These are phyloP conservation scores for Zosterops japonicus DNA, from an alignment of 2,113 vertebrate genomes.

Conservation along the genomic window DNA sequence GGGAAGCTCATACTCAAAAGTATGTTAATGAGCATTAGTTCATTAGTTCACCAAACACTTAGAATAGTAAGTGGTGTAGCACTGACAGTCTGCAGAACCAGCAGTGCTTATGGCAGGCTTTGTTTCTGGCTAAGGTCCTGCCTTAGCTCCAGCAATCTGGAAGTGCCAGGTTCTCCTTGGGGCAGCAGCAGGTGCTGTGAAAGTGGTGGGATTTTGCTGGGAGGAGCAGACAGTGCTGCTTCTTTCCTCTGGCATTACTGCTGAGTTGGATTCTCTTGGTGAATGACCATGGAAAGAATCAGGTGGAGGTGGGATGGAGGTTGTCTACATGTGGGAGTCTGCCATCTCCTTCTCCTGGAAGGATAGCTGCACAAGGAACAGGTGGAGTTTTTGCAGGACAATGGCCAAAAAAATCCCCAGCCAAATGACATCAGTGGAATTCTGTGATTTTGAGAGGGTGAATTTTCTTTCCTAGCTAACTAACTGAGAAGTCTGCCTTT, in stretches of 20 bases:
- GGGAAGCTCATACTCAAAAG: neutral
- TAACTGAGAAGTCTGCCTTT: neutral
- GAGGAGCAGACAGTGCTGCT: neutral
- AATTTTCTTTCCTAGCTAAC: neutral
- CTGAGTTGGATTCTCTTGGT: neutral
- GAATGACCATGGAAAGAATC: neutral
- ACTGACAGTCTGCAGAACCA: neutral
- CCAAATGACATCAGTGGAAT: neutral
- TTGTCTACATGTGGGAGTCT: neutral
- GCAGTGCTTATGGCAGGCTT: neutral
- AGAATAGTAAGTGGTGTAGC: neutral
- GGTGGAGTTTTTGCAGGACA: neutral
- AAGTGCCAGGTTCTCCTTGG: neutral
- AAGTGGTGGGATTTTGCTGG: neutral
- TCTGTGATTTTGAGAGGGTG: neutral
- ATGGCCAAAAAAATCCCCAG: neutral
- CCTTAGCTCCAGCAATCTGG: neutral
- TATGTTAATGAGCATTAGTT: neutral
- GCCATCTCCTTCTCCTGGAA: neutral
- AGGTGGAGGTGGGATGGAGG: neutral
- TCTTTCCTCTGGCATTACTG: neutral
- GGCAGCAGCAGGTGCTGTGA: neutral
- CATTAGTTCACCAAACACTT: neutral
- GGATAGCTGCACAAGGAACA: neutral
- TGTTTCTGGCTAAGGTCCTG: neutral